Base-by-base conservation (phyloP, 1,140 invertebrate species). In the Stegodyphus dumicola region DNA sequence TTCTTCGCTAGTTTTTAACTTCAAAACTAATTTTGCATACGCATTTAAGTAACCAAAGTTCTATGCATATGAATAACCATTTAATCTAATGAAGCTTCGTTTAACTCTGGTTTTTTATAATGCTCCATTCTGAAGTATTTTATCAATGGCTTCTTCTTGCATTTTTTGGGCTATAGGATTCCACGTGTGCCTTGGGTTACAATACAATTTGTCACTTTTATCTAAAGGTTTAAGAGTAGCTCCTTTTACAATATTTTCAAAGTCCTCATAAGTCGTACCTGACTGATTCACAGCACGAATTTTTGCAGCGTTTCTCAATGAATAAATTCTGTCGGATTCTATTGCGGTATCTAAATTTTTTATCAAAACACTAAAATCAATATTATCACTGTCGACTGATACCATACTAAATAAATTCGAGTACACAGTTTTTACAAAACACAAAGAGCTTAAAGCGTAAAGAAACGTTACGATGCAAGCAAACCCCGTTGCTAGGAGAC, bases 191-290 rank as follows among this genome's bases (percentile, higher is more conserved):
- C 66, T 60, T 6, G 81, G 81, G 69, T 76, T 85, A 49, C 64
- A 48, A 10, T 3, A 17, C 11, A 77, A n/a, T 33, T 85, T 76
- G 1, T 85, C 81, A 2, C 18, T 60, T 60, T 85, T 85, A 17
- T 77, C 33, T 7, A 85, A 17, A 48, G 81, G 81, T 60, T 70
- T 77, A 11, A 85, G 33, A 76, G 81, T 76, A 60, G 81, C 81
- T 9, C 81, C 81, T 70, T 85, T 85, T 1, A 85, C 81, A 13
- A 52, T 56, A 18, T 77, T 85, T 60, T 69, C 73, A 69, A 85
- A 85, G 70, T 85, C 81, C 77, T 85, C 81, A 60, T 85, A 85
- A 48, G 73, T 77, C 15, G 60, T 75, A 13, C 81, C 74, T 18
- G 49, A 9, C 51, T 85, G 73, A 52, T 67, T 69, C 6, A 85